Percentiles rank a stretch among this genome's conserved stretches.
These are phyloP conservation scores for Drosophila histrio DNA, from an alignment of 2,888 invertebrate species.

Conservation along the genomic window DNA sequence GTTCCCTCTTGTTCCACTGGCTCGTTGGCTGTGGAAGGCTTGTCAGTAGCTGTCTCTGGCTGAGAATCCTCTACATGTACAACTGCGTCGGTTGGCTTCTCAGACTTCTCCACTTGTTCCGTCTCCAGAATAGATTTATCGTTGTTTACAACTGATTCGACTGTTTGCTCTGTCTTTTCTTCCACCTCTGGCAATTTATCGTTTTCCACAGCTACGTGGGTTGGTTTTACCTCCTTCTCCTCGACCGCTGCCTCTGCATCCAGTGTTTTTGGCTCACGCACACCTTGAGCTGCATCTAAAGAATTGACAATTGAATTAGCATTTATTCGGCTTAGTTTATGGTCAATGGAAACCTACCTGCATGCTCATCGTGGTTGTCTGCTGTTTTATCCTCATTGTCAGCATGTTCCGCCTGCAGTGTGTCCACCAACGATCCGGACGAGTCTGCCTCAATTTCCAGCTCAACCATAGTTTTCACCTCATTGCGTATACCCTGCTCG, in stretches of 20 bases:
- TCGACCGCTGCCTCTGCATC: conserved; percentile 11
- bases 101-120: background rate
- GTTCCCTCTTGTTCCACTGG: conserved; percentile 10
- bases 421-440: conserved; percentile 15
- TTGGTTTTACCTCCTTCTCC: background rate
- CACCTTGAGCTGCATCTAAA: conserved; percentile 32
- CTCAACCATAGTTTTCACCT: conserved; percentile 73
- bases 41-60: conserved; percentile 10
- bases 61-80: background rate
- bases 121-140: conserved; percentile 1
- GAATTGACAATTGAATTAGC: background rate
- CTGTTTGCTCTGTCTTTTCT: background rate
- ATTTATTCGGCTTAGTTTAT: background rate
- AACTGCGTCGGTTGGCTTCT: background rate
- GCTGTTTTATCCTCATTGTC: conserved; percentile 8
- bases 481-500: conserved; percentile 76
- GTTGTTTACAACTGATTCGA: conserved; percentile 7
- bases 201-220: background rate
- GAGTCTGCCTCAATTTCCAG: conserved; percentile 56
- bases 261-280: conserved; percentile 60
- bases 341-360: conserved; percentile 19
- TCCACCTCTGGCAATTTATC: background rate
- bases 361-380: conserved; percentile 18
- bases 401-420: conserved; percentile 27
- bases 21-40: background rate